Conservation (phyloP, 2,888 invertebrate genomes). For the Rhyacophila evoluta region DNA sequence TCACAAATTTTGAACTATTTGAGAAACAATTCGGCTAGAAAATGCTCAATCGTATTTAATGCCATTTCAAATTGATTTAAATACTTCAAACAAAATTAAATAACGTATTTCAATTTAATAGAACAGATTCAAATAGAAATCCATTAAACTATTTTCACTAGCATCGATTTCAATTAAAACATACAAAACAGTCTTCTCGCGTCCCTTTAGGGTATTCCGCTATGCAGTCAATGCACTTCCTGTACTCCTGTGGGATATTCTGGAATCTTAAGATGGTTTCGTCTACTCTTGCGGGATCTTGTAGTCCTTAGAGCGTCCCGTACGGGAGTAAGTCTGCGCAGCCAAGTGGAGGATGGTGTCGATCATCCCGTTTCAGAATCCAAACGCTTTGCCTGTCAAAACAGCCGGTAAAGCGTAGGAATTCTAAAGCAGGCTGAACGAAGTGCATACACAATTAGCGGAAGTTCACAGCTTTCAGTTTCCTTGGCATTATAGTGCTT, state of each 20-base stretch:
- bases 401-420: slow-evolving; percentile 94
- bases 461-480: neutral
- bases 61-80: no score
- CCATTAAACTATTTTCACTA: no score
- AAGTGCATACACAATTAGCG: neutral
- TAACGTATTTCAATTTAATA: no score
- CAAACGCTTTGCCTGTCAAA: slow-evolving; percentile 90
- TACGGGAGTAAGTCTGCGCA: neutral
- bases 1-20: no score
- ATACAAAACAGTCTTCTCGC: neutral
- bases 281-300: neutral
- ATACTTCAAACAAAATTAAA: no score
- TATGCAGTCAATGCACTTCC: neutral
- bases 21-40: no score
- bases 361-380: slow-evolving; percentile 88
- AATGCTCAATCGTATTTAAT: no score
- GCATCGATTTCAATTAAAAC: neutral
- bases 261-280: no score
- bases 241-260: no score
- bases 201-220: neutral
- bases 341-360: slow-evolving; percentile 46
- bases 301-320: neutral
- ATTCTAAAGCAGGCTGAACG: slow-evolving; percentile 85
- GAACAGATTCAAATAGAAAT: no score
- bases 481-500: neutral